Evolutionary conservation across 37 sponge, comb jelly and placozoan species (phyloP), one percentile per base, ranked within the genome.

Genomic region (Eunapius fragilis): DNA sequence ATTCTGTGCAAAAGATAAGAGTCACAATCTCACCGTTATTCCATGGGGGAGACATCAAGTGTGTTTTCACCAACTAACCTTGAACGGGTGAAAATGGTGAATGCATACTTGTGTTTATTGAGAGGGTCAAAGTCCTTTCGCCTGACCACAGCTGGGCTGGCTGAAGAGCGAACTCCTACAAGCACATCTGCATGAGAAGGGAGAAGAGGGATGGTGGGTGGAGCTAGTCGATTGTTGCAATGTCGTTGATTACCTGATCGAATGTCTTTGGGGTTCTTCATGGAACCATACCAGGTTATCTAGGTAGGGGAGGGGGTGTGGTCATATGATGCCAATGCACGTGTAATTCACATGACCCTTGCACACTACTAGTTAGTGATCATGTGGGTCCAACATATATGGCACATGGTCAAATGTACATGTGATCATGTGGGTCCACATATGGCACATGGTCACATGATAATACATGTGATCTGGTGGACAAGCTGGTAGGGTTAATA

Each of bases 41-140:
- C n/a, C n/a, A n/a, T n/a, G n/a, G n/a, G n/a, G n/a, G n/a, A n/a
- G n/a, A n/a, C n/a, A n/a, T n/a, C n/a, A n/a, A n/a, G n/a, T n/a
- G n/a, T n/a, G n/a, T n/a, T n/a, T n/a, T n/a, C n/a, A n/a, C 22
- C 0, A 1, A 17, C 58, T 58, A 10, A 91, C 91, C 87, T 82
- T 25, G 71, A 26, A 3, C 67, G 67, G 2, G 92, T 92, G 79
- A 92, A 85, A 41, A 95, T 87, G 34, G 90, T 80, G 87, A 95
- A 95, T 36, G 90, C 48, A 80, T 75, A 95, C 80, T 92, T 84
- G 82, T 95, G 95, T 37, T 87, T 95, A 67, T 74, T 75, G 30
- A 89, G 19, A 71, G 95, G 93, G 72, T 95, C 95, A 89, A 89
- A 95, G 75, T 95, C 95, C 79, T 86, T 95, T 76, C 95, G 78